Base-by-base conservation (phyloP, 2,113 vertebrate species). In the Erinaceus europaeus region DNA sequence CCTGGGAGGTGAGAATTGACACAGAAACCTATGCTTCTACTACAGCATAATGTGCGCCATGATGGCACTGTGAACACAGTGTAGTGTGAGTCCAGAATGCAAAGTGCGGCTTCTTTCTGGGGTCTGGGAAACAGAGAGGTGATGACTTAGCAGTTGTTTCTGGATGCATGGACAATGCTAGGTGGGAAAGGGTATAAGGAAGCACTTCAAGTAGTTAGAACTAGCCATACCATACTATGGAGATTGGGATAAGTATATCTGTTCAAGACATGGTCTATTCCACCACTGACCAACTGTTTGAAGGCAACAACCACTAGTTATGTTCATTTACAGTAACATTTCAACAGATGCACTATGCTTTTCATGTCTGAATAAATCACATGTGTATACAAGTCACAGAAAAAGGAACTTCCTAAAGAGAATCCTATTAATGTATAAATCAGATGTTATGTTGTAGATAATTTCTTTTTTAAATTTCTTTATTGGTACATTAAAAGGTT, bases 391-490 rank as follows among this genome's bases (percentile, higher is more conserved):
- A n/a, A n/a, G n/a, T 53, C 73, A 84, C 6, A 87, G 62, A 75
- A 74, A n/a, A 74, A 82, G 23, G 44, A 53, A 84, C 69, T 75
- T 75, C 27, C 73, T 82, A 23, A 75, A 80, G 57, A 86, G 2
- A 34, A 27, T 74, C 29, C 46, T 9, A 46, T 92, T 40, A 21
- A 92, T 79, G 84, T 72, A 69, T 50, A 74, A 76, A 50, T 84
- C 25, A 55, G 53, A 89, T 59, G 64, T 73, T 69, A 84, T 29
- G 81, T 1, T 77, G n/a, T 50, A 59, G 61, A 89, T n/a, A 17
- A 77, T 12, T 64, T 92, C 38, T 32, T n/a, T n/a, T n/a, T n/a
- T n/a, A n/a, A n/a, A n/a, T n/a, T n/a, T n/a, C n/a, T n/a, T n/a
- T n/a, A n/a, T n/a, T n/a, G n/a, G n/a, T n/a, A n/a, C n/a, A n/a